A percentile compares a stretch with the other conserved stretches of the same genome.
Evolutionary conservation across 2,888 invertebrate species (phyloP).

Genomic region (Apodemia hepburni): DNA sequence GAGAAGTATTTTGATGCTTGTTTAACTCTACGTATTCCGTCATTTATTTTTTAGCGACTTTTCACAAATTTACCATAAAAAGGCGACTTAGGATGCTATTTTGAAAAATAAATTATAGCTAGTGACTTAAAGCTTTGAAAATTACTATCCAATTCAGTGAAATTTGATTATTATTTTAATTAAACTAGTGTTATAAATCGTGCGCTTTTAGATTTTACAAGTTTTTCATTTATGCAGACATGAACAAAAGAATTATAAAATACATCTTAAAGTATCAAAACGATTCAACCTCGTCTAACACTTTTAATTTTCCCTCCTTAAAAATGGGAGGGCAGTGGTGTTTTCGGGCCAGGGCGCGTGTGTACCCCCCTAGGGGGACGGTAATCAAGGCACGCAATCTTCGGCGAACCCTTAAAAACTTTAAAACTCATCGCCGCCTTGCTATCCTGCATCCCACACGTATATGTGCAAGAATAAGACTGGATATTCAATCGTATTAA

Average conservation of each 20-base stretch:
- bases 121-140: no score
- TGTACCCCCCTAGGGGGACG: conserved; percentile 56
- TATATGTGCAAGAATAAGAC: conserved; percentile 16
- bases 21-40: no score
- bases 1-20: no score
- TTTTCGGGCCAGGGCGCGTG: conserved; percentile 48
- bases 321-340: conserved; percentile 67
- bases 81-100: no score
- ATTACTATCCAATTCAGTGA: no score
- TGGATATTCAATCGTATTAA: not conserved
- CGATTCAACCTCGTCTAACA: conserved; percentile 43
- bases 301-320: conserved; percentile 80
- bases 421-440: conserved; percentile 79
- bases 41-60: no score
- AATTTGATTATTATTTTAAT: no score
- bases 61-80: no score
- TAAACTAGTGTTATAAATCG: no score
- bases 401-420: conserved; percentile 82
- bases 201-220: no score
- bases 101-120: no score
- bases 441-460: conserved; percentile 28
- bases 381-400: conserved; percentile 84
- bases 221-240: no score
- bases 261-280: conserved; percentile 66
- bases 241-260: not conserved